Base-by-base conservation (phyloP, 2,113 vertebrate species). In the Cyprinodon tularosa region DNA sequence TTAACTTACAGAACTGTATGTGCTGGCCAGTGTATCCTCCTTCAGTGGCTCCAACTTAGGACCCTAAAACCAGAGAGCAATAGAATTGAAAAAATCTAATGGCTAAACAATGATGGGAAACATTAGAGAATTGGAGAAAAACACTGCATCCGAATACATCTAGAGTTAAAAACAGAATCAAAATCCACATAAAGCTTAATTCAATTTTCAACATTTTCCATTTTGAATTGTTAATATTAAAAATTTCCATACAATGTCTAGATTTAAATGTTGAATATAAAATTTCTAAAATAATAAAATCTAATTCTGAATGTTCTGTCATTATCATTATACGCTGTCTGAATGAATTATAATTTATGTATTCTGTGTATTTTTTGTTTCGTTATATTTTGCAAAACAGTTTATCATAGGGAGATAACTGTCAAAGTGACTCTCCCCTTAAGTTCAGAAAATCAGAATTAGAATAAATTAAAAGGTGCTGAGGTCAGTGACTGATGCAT, bases 31-130 rank as follows among this genome's bases (percentile, higher is more conserved):
- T 0, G 86, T 85, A 44, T 96, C 96, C 70, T 96, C 96, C 45
- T 94, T 96, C 65, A 96, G 89, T 0, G 97, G 97, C 89, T 99
- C 97, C 94, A 99, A 82, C 78, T 94, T 95, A 0, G 96, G 97
- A 86, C 93, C 93, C 96, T 99, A 82, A 6, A 45, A 69, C 59
- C 62, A 60, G 40, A 79, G 68, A 62, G 12, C 2, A 15, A 69
- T 4, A 68, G 67, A 72, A 14, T 57, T 44, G 22, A 69, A 20
- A 69, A 10, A 42, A 66, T 4, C 10, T 71, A 0, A 10, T 60
- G 4, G n/a, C 0, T 42, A 11, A 61, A 4, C 13, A 15, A 71
- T 37, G 15, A 39, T 59, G 14, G 13, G 29, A 3, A 29, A 12
- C 44, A 39, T 38, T 7, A 10, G 47, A 50, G 12, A 10, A 66